A percentile compares a stretch with the other conserved stretches of the same genome.
phyloP scores from a whole-genome alignment of 2,888 invertebrate genomes.

The Agrotis clavis region DNA sequence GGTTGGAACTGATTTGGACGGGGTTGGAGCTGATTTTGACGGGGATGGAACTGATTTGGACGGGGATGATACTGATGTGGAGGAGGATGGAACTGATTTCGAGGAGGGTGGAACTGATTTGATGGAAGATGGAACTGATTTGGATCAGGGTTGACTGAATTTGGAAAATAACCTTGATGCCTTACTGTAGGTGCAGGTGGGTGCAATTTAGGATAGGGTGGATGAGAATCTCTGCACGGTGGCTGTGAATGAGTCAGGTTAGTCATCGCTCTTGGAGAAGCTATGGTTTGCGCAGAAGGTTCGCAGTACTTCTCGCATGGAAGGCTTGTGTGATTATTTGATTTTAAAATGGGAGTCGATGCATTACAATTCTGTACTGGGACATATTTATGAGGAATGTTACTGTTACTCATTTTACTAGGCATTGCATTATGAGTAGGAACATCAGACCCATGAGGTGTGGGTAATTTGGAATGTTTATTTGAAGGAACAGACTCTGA shows the following conservation, averaged over 20 bases:
- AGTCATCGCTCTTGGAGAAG: constrained; percentile 4
- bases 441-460: neutral
- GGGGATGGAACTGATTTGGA: neutral
- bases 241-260: constrained; percentile 12
- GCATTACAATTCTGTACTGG: constrained; percentile 27
- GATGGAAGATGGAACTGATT: constrained; percentile 3
- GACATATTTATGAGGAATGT: constrained; percentile 2
- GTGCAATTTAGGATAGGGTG: constrained; percentile 17
- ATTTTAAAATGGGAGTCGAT: constrained; percentile 37
- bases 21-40: constrained; percentile 8
- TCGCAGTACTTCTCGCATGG: neutral
- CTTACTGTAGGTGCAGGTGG: constrained; percentile 23
- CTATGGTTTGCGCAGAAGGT: neutral
- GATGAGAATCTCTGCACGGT: neutral
- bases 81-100: constrained; percentile 11
- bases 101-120: constrained; percentile 7
- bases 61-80: neutral
- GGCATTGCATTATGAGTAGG: neutral
- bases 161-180: constrained; percentile 15
- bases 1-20: constrained; percentile 5
- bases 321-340: constrained; percentile 22
- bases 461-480: neutral
- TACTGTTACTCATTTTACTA: neutral
- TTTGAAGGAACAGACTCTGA: neutral
- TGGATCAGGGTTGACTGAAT: constrained; percentile 3